Percentiles rank a stretch among this genome's conserved stretches.
These are phyloP conservation scores for Phasianus colchicus DNA, from an alignment of 2,113 vertebrate genomes.

Conservation along the genomic window DNA sequence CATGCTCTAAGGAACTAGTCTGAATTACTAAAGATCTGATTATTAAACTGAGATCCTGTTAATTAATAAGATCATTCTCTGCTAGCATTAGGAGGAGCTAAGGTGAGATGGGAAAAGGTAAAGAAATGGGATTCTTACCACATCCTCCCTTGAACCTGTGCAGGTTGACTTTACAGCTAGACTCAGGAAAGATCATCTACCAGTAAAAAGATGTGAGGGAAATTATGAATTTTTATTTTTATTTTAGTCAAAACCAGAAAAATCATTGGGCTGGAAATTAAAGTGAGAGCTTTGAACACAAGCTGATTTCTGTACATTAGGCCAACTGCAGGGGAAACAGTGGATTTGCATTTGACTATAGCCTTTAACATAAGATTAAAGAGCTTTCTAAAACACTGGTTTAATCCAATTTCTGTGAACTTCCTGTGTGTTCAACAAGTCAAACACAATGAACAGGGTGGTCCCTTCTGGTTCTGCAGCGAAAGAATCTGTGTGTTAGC, in stretches of 20 bases:
- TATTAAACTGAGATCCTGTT: not conserved
- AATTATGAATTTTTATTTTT: not conserved
- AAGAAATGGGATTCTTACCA: not conserved
- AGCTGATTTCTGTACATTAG: not conserved
- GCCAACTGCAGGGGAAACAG: not conserved
- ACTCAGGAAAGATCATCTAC: not conserved
- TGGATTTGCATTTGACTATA: conserved; percentile 27
- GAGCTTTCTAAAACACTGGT: conserved; percentile 50
- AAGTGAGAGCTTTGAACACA: not conserved
- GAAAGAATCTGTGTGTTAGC: not conserved
- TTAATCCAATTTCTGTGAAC: conserved; percentile 68
- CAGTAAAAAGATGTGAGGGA: not conserved
- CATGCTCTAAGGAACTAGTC: not conserved
- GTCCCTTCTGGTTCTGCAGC: not conserved
- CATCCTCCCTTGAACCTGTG: not conserved
- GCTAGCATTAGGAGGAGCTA: not conserved
- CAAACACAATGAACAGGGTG: conserved; percentile 59
- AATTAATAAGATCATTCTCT: not conserved
- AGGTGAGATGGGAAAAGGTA: not conserved
- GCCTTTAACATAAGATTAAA: conserved; percentile 54
- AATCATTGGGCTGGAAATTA: not conserved
- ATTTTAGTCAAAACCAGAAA: not conserved
- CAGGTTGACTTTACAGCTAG: not conserved
- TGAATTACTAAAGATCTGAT: not conserved
- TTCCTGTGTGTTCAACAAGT: conserved; percentile 57